Base-by-base conservation (phyloP, 2,113 vertebrate genomes). In the Junco hyemalis region DNA sequence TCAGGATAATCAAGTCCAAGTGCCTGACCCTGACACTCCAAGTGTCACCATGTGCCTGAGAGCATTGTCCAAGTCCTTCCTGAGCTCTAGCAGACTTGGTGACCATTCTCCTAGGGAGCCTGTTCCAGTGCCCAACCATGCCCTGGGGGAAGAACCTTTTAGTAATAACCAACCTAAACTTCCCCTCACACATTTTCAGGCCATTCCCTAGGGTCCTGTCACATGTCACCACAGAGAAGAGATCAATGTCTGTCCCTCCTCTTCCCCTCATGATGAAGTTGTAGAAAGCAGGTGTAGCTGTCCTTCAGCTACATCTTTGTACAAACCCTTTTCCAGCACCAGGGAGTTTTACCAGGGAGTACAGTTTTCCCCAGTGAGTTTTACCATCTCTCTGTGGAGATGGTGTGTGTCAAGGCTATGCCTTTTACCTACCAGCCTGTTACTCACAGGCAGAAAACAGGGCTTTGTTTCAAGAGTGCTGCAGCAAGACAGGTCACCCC, bases 121-220 rank as follows among this genome's bases (percentile, higher is more conserved):
- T 69, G 12, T 78, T 69, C 14, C 45, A 69, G 9, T 38, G 53
- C 6, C 53, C 33, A 51, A 1, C 3, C 26, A 36, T 0, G 0
- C 45, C 28, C 63, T 51, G 12, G 18, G 45, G 4, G 26, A 60
- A 69, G 22, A 86, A 36, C 6, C 12, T 33, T 26, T 36, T 44
- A 4, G 6, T 45, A 28, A 60, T 28, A 28, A 15, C 18, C 22
- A 69, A 28, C 14, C 11, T 60, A 69, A 69, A 77, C 33, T 14
- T 60, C 18, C 14, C 11, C 33, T 36, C 45, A 44, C 17, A 31
- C 14, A 51, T 2, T 14, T 33, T 33, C 33, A 33, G 45, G 17
- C 45, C 7, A 1, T 68, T 68, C 26, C 45, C 26, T 26, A 8
- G 1, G 14, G 9, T 36, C 2, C 31, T 68, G 25, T 50, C 35